Evolutionary conservation across 2,113 vertebrate species (phyloP), one percentile per base, ranked within the genome.

Genomic region (Microcebus tavaratra): DNA sequence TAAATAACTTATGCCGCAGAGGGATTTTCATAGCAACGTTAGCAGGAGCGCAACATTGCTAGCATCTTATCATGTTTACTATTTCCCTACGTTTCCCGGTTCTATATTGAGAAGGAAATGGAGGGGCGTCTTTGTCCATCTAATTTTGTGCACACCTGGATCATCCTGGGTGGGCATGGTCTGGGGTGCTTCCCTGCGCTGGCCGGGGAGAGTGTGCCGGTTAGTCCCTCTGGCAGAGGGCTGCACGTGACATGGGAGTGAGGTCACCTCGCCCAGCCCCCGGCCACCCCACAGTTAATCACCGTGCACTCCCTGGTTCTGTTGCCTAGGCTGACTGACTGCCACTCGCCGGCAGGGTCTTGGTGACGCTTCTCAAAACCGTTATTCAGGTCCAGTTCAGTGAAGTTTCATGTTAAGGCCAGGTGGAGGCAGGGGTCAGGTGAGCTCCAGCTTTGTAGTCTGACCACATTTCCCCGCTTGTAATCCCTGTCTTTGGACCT

Each of bases 111-210:
- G 50, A 80, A 61, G 63, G 70, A 83, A 45, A 50, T 11, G 1
- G 59, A 25, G 17, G 31, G 29, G 29, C 1, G 4, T 6, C 57
- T 23, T 53, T 0, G 0, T 3, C 3, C 20, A 61, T 55, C 81
- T 45, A 8, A 3, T 17, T 59, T 34, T 31, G 8, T 2, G 4
- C 4, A 14, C 6, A 0, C 6, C 8, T 8, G 29, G 25, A 88
- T 18, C 2, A 42, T 5, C 20, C 3, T 12, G 0, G 1, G 12
- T 6, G 42, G 8, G 6, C 23, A n/a, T 3, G 45, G 21, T 13
- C 72, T 2, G 0, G 29, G 4, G 39, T 25, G 59, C 10, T 21
- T 36, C 13, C 31, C 7, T 3, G 20, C 0, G 3, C 31, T 6
- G 34, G 25, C 21, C 29, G 0, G 65, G 50, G 21, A 25, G 8